These are phyloP conservation scores for Troides aeacus DNA, from an alignment of 2,888 invertebrate genomes.

Conservation along the genomic window DNA sequence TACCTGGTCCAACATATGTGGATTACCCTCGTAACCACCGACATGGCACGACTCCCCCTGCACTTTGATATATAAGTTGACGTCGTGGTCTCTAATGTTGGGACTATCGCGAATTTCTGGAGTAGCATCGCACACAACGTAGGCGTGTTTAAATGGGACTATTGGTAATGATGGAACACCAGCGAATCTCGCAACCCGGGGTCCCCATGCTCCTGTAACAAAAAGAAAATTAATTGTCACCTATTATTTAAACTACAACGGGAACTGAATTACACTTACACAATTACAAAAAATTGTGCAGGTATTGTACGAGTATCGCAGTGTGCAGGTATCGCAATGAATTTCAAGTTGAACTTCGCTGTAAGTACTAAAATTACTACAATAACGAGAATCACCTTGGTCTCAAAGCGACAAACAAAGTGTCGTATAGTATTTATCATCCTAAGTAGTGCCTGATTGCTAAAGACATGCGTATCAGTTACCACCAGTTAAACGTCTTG, in stretches of 20 bases:
- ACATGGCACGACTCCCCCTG: conserved; percentile 91
- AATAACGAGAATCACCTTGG: too few species aligned
- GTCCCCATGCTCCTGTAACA: conserved; percentile 86
- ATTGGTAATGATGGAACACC: conserved; percentile 86
- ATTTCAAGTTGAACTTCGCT: too few species aligned
- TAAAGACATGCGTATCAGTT: background rate
- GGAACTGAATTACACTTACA: too few species aligned
- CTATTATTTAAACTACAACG: too few species aligned
- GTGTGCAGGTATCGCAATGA: too few species aligned
- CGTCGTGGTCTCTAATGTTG: conserved; percentile 93
- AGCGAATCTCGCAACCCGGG: conserved; percentile 84
- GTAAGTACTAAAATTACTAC: too few species aligned
- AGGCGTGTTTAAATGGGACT: conserved; percentile 92
- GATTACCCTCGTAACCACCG: conserved; percentile 94
- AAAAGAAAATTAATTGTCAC: background rate
- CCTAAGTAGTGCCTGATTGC: too few species aligned
- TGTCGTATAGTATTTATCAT: too few species aligned
- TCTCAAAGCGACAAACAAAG: too few species aligned
- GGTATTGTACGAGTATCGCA: too few species aligned
- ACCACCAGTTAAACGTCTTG: background rate
- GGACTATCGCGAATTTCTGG: conserved; percentile 87
- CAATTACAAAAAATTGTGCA: too few species aligned
- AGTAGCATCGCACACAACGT: conserved; percentile 89
- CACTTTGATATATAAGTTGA: conserved; percentile 88
- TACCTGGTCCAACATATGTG: conserved; percentile 88